phyloP scores from a whole-genome alignment of 2,113 vertebrate genomes.

The Amphiprion percula region DNA sequence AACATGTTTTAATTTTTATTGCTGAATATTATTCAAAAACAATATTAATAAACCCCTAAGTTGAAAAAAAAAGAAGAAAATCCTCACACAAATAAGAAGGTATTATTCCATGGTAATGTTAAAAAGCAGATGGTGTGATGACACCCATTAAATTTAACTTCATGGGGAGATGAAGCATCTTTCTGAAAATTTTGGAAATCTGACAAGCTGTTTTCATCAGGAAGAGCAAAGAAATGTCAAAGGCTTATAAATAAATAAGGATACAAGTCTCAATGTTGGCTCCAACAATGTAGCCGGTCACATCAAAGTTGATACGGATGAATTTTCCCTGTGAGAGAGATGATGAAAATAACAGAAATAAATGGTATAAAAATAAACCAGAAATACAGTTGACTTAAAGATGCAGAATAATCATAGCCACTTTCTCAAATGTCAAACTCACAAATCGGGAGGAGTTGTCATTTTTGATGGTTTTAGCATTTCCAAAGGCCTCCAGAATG shows the following conservation, averaged over 20 bases:
- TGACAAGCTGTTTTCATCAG: not conserved
- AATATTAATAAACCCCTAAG: too few species aligned
- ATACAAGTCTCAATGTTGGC: slow-evolving; percentile 99
- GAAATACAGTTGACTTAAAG: not conserved
- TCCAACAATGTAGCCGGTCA: slow-evolving; percentile 96
- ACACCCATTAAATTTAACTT: too few species aligned
- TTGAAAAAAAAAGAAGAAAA: too few species aligned
- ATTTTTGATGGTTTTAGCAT: slow-evolving; percentile 98
- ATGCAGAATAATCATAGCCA: not conserved
- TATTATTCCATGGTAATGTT: too few species aligned
- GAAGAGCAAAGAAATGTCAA: not conserved
- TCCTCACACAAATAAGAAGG: too few species aligned
- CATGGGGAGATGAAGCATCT: not conserved
- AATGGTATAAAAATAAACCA: too few species aligned
- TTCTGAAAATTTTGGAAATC: not conserved
- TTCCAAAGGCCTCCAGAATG: slow-evolving; percentile 97
- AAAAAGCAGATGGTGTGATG: too few species aligned
- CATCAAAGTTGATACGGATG: slow-evolving; percentile 97
- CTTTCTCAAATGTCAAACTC: slow-evolving; percentile 74
- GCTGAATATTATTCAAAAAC: too few species aligned
- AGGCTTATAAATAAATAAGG: slow-evolving; percentile 73
- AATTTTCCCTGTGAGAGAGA: slow-evolving; percentile 93
- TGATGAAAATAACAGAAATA: not conserved
- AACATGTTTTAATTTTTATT: too few species aligned
- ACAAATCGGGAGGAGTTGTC: slow-evolving; percentile 99